These are phyloP conservation scores for Drosophila antonietae DNA, from an alignment of 2,888 invertebrate genomes.

Conservation along the genomic window DNA sequence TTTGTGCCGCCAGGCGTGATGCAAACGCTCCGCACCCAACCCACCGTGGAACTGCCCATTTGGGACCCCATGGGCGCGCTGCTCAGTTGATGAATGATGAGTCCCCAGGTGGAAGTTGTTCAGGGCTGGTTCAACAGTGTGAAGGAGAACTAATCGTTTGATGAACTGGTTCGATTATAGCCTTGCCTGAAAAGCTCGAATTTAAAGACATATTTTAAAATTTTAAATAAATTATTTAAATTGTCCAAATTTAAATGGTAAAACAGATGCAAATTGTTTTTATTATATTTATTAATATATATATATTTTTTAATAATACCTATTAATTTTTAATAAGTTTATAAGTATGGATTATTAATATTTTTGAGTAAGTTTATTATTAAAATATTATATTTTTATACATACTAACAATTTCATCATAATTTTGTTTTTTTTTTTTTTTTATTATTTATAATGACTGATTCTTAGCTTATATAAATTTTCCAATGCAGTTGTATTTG, in stretches of 20 bases:
- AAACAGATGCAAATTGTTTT: background rate
- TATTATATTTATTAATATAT: background rate
- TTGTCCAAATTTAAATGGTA: background rate
- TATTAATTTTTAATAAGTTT: too few species aligned
- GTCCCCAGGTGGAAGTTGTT: conserved; percentile 7
- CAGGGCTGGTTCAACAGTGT: conserved; percentile 1
- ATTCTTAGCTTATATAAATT: too few species aligned
- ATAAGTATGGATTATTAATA: too few species aligned
- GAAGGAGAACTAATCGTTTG: background rate
- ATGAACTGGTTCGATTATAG: background rate
- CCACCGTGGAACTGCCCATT: conserved; percentile 39
- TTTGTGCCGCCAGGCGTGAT: conserved; percentile 52
- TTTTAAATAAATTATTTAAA: background rate
- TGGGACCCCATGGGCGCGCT: conserved; percentile 70
- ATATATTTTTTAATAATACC: background rate
- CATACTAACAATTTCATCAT: too few species aligned
- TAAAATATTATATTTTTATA: too few species aligned
- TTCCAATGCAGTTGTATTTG: too few species aligned
- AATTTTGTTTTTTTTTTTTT: too few species aligned
- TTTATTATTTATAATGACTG: too few species aligned
- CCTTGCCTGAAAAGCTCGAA: background rate
- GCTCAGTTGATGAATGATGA: conserved; percentile 33
- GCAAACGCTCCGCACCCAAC: conserved; percentile 15
- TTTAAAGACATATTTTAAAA: background rate
- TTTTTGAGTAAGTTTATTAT: too few species aligned